Percentiles rank a stretch among this genome's conserved stretches.
phyloP scores from a whole-genome alignment of 2,888 invertebrate species.

The Phengaris alcon region DNA sequence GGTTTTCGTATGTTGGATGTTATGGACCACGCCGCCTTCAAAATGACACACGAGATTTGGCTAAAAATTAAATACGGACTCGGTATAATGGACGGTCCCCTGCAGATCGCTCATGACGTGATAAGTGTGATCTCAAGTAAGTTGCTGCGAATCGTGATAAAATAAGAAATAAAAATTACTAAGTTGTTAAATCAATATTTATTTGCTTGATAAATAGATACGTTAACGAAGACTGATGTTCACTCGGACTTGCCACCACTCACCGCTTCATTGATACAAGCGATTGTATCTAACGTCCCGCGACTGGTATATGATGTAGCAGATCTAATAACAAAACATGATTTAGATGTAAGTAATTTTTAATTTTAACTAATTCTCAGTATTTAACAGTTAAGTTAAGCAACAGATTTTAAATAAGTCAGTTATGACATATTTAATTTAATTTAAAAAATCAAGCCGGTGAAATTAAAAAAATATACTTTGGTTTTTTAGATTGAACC shows the following conservation, averaged over 20 bases:
- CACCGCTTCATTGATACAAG: conserved; percentile 46
- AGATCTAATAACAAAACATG: conserved; percentile 50
- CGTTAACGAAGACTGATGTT: conserved; percentile 45
- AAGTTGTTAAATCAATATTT: neutral
- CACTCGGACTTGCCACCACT: conserved; percentile 48
- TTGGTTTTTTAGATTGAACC: conserved; percentile 52
- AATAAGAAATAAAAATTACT: neutral
- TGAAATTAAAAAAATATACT: no score
- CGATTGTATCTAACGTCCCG: conserved; percentile 54
- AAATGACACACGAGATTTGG: conserved; percentile 54
- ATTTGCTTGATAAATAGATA: conserved; percentile 44
- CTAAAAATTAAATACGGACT: conserved; percentile 53
- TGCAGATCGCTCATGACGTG: conserved; percentile 55
- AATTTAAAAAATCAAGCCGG: no score
- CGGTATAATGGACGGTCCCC: conserved; percentile 47
- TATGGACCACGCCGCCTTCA: conserved; percentile 58
- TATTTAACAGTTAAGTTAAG: no score
- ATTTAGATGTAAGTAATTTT: conserved; percentile 53
- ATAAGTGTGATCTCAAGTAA: conserved; percentile 58
- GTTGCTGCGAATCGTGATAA: neutral
- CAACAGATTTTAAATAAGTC: no score
- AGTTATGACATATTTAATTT: no score
- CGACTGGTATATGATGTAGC: conserved; percentile 52
- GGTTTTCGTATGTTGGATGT: conserved; percentile 58
- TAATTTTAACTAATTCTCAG: neutral